These are phyloP conservation scores for Maconellicoccus hirsutus DNA, from an alignment of 1,140 invertebrate genomes.

Conservation along the genomic window DNA sequence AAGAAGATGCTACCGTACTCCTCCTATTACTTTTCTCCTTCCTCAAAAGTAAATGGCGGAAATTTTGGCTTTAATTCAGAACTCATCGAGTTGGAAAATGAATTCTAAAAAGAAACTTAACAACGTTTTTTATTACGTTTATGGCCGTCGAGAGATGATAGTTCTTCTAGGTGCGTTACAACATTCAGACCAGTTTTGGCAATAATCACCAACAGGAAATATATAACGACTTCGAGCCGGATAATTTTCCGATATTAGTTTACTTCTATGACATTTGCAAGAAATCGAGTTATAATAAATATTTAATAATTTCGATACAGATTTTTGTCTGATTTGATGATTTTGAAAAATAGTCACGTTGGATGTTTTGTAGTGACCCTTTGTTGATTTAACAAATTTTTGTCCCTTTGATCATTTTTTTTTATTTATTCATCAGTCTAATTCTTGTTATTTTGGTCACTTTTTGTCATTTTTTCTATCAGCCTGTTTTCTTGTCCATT, in stretches of 20 bases:
- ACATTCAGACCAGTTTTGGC: background rate
- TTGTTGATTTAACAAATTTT: too few species aligned
- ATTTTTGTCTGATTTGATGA: too few species aligned
- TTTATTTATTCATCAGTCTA: too few species aligned
- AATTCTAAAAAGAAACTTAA: slow-evolving; percentile 10
- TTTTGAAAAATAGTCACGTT: too few species aligned
- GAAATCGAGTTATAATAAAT: too few species aligned
- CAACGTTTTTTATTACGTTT: background rate
- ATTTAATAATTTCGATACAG: too few species aligned
- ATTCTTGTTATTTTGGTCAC: too few species aligned
- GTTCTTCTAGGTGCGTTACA: background rate
- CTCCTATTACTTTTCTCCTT: background rate
- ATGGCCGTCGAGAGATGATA: background rate
- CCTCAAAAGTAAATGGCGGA: background rate
- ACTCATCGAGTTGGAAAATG: slow-evolving; percentile 7
- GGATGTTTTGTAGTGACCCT: too few species aligned
- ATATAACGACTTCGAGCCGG: background rate
- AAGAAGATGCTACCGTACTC: background rate
- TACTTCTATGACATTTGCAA: background rate
- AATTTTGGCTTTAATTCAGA: slow-evolving; percentile 4
- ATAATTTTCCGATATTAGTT: background rate
- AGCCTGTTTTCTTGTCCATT: too few species aligned
- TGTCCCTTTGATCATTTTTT: too few species aligned
- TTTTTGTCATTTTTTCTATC: too few species aligned
- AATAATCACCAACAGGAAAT: background rate